Evolutionary conservation across 2,113 vertebrate species (phyloP).

Genomic region (Rhea pennata): DNA sequence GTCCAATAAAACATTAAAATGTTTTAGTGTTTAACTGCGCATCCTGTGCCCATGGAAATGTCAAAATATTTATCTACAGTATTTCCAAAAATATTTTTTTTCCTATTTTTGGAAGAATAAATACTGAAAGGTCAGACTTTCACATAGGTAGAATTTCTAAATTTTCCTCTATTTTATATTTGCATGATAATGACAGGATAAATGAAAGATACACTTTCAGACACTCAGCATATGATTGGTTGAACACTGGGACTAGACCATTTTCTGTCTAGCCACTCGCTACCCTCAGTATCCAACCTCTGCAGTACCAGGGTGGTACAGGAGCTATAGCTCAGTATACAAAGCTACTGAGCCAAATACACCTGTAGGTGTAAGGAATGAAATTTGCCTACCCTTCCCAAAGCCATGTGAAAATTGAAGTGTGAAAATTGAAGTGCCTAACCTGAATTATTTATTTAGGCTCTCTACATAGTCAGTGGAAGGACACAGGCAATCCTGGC

Average conservation of each 20-base stretch:
- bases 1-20: not conserved
- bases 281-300: not conserved
- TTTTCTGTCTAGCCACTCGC: not conserved
- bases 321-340: not conserved
- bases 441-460: not conserved
- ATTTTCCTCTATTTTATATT: conserved; percentile 1
- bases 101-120: conserved; percentile 21
- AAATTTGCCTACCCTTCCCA: not conserved
- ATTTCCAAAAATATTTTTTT: not conserved
- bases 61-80: conserved; percentile 1
- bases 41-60: conserved; percentile 20
- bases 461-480: not conserved
- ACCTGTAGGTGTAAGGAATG: not conserved
- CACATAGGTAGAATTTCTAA: not conserved
- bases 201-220: not conserved
- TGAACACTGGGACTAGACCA: not conserved
- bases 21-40: too few relatives aligned
- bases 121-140: conserved; percentile 23
- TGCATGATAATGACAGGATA: not conserved
- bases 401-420: too few relatives aligned
- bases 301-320: not conserved
- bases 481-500: too few relatives aligned
- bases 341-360: not conserved
- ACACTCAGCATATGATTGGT: not conserved
- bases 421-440: too few relatives aligned